Base-by-base conservation (phyloP, 2,797 vertebrate species). In the Sparus aurata region DNA sequence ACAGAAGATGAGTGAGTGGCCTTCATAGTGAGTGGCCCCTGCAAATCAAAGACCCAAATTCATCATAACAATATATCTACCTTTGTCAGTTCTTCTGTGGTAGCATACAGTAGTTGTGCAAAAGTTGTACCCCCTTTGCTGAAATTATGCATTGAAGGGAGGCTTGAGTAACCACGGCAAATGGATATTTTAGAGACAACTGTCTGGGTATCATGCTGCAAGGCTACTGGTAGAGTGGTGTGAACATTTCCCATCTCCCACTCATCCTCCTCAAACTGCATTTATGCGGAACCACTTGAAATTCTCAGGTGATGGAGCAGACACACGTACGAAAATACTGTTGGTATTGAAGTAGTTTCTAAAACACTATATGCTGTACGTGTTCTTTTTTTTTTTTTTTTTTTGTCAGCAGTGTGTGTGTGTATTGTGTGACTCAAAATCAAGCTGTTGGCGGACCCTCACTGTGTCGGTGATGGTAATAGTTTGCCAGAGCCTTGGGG, bases 391-490 rank as follows among this genome's bases (percentile, higher is more conserved):
- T 5, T 20, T 27, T 53, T 41, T 17, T 50, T 66, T 46, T 71
- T 80, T 75, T 65, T 83, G 69, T 79, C 50, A 57, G 64, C 50
- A 55, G 38, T 64, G 58, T 85, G 72, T 85, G 72, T 82, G 38
- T 69, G 22, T 71, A 58, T 77, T 85, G 70, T 87, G 74, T 77
- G 74, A 85, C 85, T 81, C 77, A 68, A 90, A 93, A 87, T 89
- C 84, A 82, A 67, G 82, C 88, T 91, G 83, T 82, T 89, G 88
- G 84, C 43, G 58, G 87, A 90, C 91, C 83, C 91, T 92, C 58
- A 74, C 92, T 92, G 91, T 91, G 92, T 74, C 63, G 18, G 84
- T 90, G 91, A 93, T 91, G 91, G 90, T 92, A 91, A 94, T 92
- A 90, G 91, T 92, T 90, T 92, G 88, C 91, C 85, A 76, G 82